phyloP scores from a whole-genome alignment of 2,888 invertebrate species.

The Sphinx pinastri region DNA sequence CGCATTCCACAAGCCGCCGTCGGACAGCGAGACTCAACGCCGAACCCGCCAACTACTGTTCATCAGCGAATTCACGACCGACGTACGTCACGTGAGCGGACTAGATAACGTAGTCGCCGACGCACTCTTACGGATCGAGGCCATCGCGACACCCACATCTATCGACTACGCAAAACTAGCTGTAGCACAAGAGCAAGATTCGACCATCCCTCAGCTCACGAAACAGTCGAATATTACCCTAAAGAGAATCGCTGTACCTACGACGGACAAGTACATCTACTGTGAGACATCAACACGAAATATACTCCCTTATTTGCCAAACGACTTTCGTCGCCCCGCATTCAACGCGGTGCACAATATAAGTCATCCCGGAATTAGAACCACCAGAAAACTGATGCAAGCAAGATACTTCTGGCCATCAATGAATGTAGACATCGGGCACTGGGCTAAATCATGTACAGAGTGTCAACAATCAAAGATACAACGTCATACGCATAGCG shows the following conservation, averaged over 20 bases:
- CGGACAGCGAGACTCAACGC: slow-evolving; percentile 29
- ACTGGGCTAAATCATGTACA: background rate
- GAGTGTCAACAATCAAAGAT: background rate
- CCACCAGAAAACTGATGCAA: background rate
- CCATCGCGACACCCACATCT: background rate
- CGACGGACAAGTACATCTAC: slow-evolving; percentile 5
- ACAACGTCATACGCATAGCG: background rate
- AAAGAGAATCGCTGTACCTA: slow-evolving; percentile 25
- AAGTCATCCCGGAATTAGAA: slow-evolving; percentile 10
- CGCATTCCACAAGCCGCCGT: slow-evolving; percentile 23
- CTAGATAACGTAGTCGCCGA: background rate
- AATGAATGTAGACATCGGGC: background rate
- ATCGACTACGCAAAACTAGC: background rate
- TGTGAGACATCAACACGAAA: slow-evolving; percentile 10
- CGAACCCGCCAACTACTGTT: slow-evolving; percentile 32
- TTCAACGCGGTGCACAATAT: slow-evolving; percentile 1
- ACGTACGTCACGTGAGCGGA: background rate
- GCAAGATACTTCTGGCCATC: slow-evolving; percentile 6
- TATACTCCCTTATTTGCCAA: background rate
- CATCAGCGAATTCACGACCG: slow-evolving; percentile 35
- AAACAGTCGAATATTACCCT: slow-evolving; percentile 1
- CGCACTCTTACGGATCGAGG: background rate
- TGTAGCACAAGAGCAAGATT: slow-evolving; percentile 7
- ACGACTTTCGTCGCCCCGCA: background rate
- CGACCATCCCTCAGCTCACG: background rate